Percentiles rank a stretch among this genome's conserved stretches.
Conservation (phyloP, 2,797 vertebrate genomes). For the Acridotheres tristis region DNA sequence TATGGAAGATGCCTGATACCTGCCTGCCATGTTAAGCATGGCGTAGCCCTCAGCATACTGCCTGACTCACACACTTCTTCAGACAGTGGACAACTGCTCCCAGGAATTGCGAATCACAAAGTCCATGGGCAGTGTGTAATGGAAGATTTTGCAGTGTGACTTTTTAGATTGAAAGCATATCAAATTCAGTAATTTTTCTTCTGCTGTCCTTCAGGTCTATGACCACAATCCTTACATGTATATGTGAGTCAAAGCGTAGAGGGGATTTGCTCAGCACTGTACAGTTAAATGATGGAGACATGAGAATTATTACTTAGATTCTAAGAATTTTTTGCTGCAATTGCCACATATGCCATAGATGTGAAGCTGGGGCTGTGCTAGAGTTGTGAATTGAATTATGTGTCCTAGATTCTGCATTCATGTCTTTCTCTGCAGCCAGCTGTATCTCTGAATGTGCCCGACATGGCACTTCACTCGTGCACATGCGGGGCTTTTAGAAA, state of each 20-base stretch:
- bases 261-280: neutral
- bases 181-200: neutral
- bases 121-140: neutral
- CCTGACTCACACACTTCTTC: neutral
- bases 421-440: neutral
- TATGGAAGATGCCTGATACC: neutral
- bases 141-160: neutral
- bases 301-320: neutral
- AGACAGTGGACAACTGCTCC: neutral
- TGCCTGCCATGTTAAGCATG: neutral
- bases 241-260: neutral
- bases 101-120: neutral
- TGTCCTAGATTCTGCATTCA: neutral
- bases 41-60: neutral
- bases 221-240: neutral
- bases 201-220: neutral
- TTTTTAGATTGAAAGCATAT: neutral
- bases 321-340: neutral
- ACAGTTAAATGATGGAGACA: accelerated
- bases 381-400: neutral
- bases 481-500: too few species aligned
- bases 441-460: neutral
- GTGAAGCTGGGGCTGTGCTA: neutral
- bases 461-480: neutral
- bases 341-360: neutral